Evolutionary conservation across 2,888 invertebrate genomes (phyloP).

Genomic region (Coecobrya sp.): DNA sequence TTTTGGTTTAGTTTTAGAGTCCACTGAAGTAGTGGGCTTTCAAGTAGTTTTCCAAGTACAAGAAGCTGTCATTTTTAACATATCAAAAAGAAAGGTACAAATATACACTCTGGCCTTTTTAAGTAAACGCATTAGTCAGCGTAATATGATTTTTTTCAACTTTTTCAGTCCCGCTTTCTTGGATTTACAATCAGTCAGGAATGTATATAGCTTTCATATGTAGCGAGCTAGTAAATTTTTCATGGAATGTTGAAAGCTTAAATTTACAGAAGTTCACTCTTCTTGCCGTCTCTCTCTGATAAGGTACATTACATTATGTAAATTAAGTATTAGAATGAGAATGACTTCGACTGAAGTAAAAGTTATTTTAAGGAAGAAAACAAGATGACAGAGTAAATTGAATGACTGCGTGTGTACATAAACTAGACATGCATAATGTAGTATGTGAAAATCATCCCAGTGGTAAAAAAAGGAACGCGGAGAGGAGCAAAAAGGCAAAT

Average conservation of each 20-base stretch:
- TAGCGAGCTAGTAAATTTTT: background rate
- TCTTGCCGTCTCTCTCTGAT: background rate
- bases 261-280: background rate
- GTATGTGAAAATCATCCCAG: background rate
- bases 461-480: background rate
- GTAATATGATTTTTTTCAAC: background rate
- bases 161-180: background rate
- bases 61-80: background rate
- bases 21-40: background rate
- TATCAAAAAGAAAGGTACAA: background rate
- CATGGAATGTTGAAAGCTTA: no score
- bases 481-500: conserved; percentile 5
- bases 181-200: background rate
- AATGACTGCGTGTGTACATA: conserved; percentile 16
- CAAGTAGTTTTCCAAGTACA: background rate
- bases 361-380: background rate
- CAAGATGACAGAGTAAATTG: background rate
- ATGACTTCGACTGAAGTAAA: conserved; percentile 11
- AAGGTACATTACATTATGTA: conserved; percentile 42
- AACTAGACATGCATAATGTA: conserved; percentile 15
- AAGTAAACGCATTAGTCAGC: background rate
- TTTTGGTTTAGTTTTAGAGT: background rate
- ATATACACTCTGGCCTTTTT: background rate
- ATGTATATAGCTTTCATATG: no score
- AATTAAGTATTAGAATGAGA: conserved; percentile 37